A percentile compares a stretch with the other conserved stretches of the same genome.
Conservation (phyloP, 2,113 vertebrate species). For the Chaetodon trifascialis region DNA sequence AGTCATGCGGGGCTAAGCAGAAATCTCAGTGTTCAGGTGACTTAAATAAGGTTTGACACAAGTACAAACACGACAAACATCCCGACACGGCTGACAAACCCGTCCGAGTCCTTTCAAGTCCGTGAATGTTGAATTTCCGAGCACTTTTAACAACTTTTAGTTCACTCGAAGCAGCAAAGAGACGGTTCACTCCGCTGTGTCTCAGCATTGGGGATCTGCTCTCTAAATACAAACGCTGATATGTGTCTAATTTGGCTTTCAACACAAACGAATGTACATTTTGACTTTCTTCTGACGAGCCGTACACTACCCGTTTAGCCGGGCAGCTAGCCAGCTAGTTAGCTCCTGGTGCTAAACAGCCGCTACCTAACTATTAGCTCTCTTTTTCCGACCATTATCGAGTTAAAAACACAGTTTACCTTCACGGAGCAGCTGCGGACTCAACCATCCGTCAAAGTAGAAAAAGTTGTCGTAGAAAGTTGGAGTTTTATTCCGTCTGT, state of each 20-base stretch:
- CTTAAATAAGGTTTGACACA: neutral
- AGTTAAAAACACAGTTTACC: slow-evolving; percentile 69
- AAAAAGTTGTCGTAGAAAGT: neutral
- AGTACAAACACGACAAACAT: neutral
- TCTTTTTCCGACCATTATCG: neutral
- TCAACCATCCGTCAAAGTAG: slow-evolving; percentile 35
- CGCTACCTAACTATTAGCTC: neutral
- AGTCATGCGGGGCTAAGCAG: slow-evolving; percentile 65
- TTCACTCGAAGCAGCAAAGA: neutral
- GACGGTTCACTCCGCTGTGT: fast-evolving
- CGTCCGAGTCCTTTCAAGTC: neutral
- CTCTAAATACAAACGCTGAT: fast-evolving
- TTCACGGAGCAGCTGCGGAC: slow-evolving; percentile 36
- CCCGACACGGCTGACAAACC: neutral
- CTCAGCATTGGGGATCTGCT: fast-evolving
- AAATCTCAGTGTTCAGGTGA: neutral
- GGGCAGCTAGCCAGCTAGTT: slow-evolving; percentile 58
- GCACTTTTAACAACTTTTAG: slow-evolving; percentile 58
- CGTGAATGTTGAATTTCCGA: neutral
- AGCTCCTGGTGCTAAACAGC: slow-evolving; percentile 58
- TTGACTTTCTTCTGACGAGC: neutral
- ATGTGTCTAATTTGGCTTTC: fast-evolving
- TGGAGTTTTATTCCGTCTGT: slow-evolving; percentile 38
- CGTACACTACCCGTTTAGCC: neutral
- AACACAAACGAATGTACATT: fast-evolving